Percentiles rank a stretch among this genome's conserved stretches.
phyloP scores from a whole-genome alignment of 2,113 vertebrate species.

The Eulemur rufifrons region DNA sequence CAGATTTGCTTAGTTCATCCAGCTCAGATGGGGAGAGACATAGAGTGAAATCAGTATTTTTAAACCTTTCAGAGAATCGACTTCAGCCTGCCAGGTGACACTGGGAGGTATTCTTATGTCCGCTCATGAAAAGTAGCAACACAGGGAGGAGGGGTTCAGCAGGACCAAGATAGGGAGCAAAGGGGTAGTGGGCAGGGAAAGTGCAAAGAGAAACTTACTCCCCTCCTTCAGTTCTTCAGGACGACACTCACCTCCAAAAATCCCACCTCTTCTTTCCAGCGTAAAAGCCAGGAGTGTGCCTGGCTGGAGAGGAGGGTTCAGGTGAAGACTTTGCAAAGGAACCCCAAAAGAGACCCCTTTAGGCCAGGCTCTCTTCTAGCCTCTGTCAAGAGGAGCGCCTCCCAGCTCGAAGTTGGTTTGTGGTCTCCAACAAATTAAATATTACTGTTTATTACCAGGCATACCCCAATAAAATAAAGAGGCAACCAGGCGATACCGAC shows the following conservation, averaged over 20 bases:
- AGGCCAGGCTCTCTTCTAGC: conserved; percentile 65
- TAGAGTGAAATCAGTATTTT: not conserved
- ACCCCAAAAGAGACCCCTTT: conserved; percentile 26
- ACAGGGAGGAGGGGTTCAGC: not conserved
- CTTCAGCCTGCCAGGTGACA: not conserved
- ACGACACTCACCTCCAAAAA: conserved; percentile 83
- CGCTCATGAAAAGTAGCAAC: not conserved
- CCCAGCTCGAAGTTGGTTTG: conserved; percentile 82
- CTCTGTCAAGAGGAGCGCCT: conserved; percentile 68
- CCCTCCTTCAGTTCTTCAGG: not conserved
- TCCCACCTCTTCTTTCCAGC: conserved; percentile 75
- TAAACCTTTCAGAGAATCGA: not conserved
- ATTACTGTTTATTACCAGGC: conserved; percentile 88
- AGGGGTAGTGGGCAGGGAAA: rapidly evolving
- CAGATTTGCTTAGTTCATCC: not conserved
- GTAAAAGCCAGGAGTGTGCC: conserved; percentile 59
- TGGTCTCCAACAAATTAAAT: conserved; percentile 87
- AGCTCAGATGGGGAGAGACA: not conserved
- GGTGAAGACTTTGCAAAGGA: conserved; percentile 23
- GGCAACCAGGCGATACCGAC: conserved; percentile 83
- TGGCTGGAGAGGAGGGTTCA: not conserved
- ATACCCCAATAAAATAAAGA: conserved; percentile 88
- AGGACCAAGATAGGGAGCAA: not conserved
- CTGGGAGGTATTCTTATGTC: not conserved
- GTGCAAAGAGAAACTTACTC: not conserved